Evolutionary conservation across 2,113 vertebrate genomes (phyloP).

Genomic region (Gadus macrocephalus): DNA sequence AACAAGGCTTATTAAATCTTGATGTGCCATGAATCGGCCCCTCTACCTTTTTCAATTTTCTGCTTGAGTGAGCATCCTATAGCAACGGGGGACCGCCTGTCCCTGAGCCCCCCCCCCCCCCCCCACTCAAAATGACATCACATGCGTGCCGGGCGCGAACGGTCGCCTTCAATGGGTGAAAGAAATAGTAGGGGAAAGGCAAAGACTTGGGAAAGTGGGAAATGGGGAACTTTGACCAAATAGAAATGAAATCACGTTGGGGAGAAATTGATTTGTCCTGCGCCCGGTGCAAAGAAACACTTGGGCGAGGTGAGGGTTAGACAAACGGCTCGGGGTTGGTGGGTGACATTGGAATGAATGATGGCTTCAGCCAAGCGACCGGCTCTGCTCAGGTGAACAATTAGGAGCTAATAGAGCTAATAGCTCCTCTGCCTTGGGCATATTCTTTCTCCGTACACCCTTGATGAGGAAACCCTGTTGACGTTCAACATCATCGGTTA

Average conservation of each 20-base stretch:
- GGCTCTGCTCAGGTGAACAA: conserved; percentile 42
- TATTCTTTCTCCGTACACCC: conserved; percentile 46
- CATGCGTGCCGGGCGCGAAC: conserved; percentile 21
- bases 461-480: conserved; percentile 45
- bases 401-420: conserved; percentile 55
- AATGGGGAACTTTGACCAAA: conserved; percentile 32
- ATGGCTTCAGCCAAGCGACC: conserved; percentile 38
- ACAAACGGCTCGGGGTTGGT: neutral
- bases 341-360: conserved; percentile 30
- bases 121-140: conserved; percentile 48
- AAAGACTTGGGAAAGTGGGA: neutral
- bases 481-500: conserved; percentile 44
- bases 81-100: conserved; percentile 48
- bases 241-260: conserved; percentile 24
- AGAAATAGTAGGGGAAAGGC: too few relatives aligned
- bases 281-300: conserved; percentile 1
- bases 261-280: conserved; percentile 29
- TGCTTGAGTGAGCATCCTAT: conserved; percentile 57
- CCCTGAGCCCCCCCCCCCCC: conserved; percentile 35
- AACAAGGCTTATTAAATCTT: conserved; percentile 68
- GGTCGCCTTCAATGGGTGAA: neutral
- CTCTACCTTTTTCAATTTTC: conserved; percentile 69
- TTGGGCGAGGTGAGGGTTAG: conserved; percentile 12
- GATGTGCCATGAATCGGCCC: conserved; percentile 54
- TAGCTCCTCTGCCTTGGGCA: conserved; percentile 45